These are phyloP conservation scores for Drosophila oshimai DNA, from an alignment of 1,140 invertebrate genomes.

Conservation along the genomic window DNA sequence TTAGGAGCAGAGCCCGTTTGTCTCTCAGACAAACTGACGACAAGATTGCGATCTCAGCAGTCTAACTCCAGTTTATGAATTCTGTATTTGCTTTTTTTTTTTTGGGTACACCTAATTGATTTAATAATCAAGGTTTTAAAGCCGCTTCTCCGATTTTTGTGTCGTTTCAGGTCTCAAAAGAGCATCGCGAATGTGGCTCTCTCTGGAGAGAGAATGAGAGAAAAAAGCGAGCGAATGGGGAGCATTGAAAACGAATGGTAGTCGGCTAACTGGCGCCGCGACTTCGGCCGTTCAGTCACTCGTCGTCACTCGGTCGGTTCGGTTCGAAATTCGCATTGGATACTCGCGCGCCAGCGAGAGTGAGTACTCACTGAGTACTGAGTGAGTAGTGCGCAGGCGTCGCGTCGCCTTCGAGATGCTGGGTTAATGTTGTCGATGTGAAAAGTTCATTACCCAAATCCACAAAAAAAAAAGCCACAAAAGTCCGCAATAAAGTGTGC, in stretches of 20 bases:
- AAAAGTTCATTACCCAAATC: slow-evolving; percentile 23
- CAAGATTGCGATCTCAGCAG: slow-evolving; percentile 14
- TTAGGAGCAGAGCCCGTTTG: slow-evolving; percentile 41
- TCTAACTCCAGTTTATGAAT: slow-evolving; percentile 41
- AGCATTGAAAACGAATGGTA: too few species aligned
- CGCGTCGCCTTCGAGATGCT: slow-evolving; percentile 19
- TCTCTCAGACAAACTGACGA: slow-evolving; percentile 37
- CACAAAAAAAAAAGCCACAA: slow-evolving; percentile 33
- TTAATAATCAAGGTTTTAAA: slow-evolving; percentile 77
- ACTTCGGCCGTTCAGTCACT: not conserved
- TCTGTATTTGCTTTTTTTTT: slow-evolving; percentile 3
- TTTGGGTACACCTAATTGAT: slow-evolving; percentile 59
- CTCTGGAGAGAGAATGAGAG: not conserved
- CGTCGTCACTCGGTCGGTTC: slow-evolving; percentile 52
- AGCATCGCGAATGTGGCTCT: slow-evolving; percentile 21
- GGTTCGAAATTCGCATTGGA: slow-evolving; percentile 35
- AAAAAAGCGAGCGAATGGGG: slow-evolving; percentile 3
- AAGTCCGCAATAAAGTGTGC: slow-evolving; percentile 65
- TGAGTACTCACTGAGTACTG: slow-evolving; percentile 41
- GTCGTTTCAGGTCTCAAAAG: slow-evolving; percentile 65
- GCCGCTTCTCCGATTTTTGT: slow-evolving; percentile 54
- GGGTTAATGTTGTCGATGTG: slow-evolving; percentile 20
- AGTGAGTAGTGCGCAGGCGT: slow-evolving; percentile 30
- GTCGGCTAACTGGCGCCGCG: not conserved
- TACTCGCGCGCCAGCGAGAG: slow-evolving; percentile 12